Evolutionary conservation across 2,113 vertebrate species (phyloP), one percentile per base, ranked within the genome.

Genomic region (Chaetodon trifascialis): DNA sequence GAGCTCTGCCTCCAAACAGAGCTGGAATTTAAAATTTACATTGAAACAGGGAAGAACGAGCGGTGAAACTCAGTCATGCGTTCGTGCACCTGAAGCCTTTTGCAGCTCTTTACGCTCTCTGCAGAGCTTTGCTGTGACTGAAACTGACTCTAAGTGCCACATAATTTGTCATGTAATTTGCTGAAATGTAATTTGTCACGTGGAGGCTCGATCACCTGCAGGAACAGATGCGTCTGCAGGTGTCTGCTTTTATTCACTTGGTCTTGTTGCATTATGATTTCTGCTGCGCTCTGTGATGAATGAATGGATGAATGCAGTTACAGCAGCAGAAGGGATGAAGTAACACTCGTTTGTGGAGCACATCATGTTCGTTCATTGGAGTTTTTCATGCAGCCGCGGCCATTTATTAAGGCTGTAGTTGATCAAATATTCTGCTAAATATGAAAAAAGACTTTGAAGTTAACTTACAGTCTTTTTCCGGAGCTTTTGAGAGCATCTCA

Each of bases 211-310:
- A 71, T 72, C 44, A 70, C 78, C 30, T 17, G 62, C 1, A 11
- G 71, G 71, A 76, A 58, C 79, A 86, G 55, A 65, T 58, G 66
- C 51, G 52, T 72, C 79, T 66, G 86, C 79, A 72, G 62, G 66
- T 76, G 74, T 51, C 21, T 21, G 4, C 2, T 63, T 76, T 54
- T 42, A 80, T 59, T 76, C 52, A 73, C 59, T 64, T 42, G 42
- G 11, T 54, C 54, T 51, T 0, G 11, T 66, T 3, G n/a, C 47
- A 14, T 65, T 54, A 34, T 36, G 11, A 65, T 44, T n/a, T 73
- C 21, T 44, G 7, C 70, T 76, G 56, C 2, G 2, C 11, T 60
- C 23, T 12, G 56, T 58, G 54, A 63, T 56, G 30, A 30, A 30
- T 30, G 30, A 49, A 14, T 30, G 30, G 30, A 30, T 30, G 30